Evolutionary conservation across 2,113 vertebrate genomes (phyloP).

Genomic region (Benitochromis conjunctus): DNA sequence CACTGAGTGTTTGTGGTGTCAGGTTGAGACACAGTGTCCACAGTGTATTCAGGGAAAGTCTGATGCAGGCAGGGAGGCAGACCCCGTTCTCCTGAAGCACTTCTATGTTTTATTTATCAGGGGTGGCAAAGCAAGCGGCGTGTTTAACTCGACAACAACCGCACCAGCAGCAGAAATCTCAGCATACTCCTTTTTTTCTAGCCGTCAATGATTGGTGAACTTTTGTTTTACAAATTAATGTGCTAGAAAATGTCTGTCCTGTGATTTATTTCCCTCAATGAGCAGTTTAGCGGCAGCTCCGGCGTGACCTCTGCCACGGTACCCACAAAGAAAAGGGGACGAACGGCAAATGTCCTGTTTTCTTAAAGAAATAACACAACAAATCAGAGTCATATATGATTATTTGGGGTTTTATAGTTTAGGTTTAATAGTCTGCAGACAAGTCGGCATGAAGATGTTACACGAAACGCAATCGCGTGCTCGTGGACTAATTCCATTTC

Average conservation of each 20-base stretch:
- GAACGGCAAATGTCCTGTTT: background rate
- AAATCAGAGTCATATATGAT: background rate
- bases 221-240: slow-evolving; percentile 38
- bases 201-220: background rate
- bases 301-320: background rate
- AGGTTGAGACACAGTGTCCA: slow-evolving; percentile 30
- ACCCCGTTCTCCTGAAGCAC: slow-evolving; percentile 36
- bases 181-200: background rate
- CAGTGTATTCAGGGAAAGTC: slow-evolving; percentile 28
- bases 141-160: slow-evolving; percentile 63
- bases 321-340: background rate
- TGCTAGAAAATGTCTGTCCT: slow-evolving; percentile 22
- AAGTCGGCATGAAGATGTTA: slow-evolving; percentile 5
- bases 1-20: slow-evolving; percentile 9
- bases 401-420: slow-evolving; percentile 13
- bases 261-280: slow-evolving; percentile 39
- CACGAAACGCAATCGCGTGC: slow-evolving; percentile 19
- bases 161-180: slow-evolving; percentile 55
- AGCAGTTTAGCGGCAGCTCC: slow-evolving; percentile 15
- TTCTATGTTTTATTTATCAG: slow-evolving; percentile 71
- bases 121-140: slow-evolving; percentile 49
- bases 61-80: slow-evolving; percentile 18
- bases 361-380: background rate
- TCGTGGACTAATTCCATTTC: slow-evolving; percentile 40
- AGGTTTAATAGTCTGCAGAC: background rate